These are phyloP conservation scores for Unio pictorum DNA, from an alignment of 2,888 invertebrate genomes.

Conservation along the genomic window DNA sequence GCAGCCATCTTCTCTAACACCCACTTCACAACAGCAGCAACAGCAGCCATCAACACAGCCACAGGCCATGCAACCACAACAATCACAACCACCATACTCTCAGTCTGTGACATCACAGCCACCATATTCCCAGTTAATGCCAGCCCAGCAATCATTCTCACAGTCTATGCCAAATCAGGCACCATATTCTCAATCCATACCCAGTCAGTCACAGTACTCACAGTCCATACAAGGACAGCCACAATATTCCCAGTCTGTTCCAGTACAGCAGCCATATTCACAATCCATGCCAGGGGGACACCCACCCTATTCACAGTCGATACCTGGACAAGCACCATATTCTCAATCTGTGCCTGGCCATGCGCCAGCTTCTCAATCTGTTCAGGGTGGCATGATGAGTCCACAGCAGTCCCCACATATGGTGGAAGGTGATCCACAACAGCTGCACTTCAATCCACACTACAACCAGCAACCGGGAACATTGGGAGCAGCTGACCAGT, in stretches of 20 bases:
- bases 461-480: conserved; percentile 4
- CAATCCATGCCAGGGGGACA: conserved; percentile 16
- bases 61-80: conserved; percentile 6
- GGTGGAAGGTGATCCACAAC: conserved; percentile 10
- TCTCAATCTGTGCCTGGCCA: conserved; percentile 10
- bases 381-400: conserved; percentile 11
- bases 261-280: conserved; percentile 14
- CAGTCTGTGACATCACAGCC: conserved; percentile 11
- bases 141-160: conserved; percentile 8
- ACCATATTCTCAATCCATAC: conserved; percentile 11
- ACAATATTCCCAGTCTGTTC: conserved; percentile 2
- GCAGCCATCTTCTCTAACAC: conserved; percentile 7
- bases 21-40: not conserved
- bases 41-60: conserved; percentile 9
- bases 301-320: conserved; percentile 8
- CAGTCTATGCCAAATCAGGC: conserved; percentile 14
- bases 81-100: conserved; percentile 8
- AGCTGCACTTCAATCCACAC: conserved; percentile 17
- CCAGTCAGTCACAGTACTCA: conserved; percentile 8
- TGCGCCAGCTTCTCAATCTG: conserved; percentile 15
- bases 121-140: conserved; percentile 6
- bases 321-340: conserved; percentile 6
- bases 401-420: conserved; percentile 2
- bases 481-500: not conserved
- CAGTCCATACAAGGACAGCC: conserved; percentile 10